Percentiles rank a stretch among this genome's conserved stretches.
Conservation (phyloP, 2,888 invertebrate species). For the Drosophila prostipennis region DNA sequence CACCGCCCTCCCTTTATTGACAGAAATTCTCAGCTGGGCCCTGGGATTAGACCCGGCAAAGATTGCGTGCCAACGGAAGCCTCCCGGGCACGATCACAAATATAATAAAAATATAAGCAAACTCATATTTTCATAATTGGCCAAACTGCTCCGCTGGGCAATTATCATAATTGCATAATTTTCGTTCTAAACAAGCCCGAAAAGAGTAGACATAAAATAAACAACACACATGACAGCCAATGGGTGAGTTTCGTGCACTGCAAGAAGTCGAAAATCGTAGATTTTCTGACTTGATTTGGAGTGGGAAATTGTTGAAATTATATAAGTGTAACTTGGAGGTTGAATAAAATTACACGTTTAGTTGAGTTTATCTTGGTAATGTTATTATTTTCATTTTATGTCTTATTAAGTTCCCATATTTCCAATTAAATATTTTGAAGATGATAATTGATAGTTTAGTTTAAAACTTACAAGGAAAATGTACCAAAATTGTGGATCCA, state of each 20-base stretch:
- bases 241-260: constrained; percentile 57
- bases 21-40: constrained; percentile 8
- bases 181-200: constrained; percentile 73
- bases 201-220: constrained; percentile 49
- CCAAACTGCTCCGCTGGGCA: constrained; percentile 66
- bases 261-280: constrained; percentile 20
- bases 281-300: neutral
- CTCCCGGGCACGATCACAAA: constrained; percentile 52
- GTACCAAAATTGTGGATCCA: too few relatives aligned
- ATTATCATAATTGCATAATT: constrained; percentile 79
- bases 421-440: too few relatives aligned
- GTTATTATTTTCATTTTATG: neutral
- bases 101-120: constrained; percentile 49
- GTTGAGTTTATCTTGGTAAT: neutral
- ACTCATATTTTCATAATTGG: constrained; percentile 69
- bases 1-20: constrained; percentile 32
- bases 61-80: constrained; percentile 44
- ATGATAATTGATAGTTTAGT: too few relatives aligned
- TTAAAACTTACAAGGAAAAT: too few relatives aligned
- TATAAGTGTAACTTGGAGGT: neutral
- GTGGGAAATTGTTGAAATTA: neutral
- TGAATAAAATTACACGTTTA: too few relatives aligned
- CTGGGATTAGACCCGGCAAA: constrained; percentile 33
- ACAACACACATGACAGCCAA: constrained; percentile 61
- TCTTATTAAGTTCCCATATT: too few relatives aligned